Conservation (phyloP, 2,113 vertebrate species). For the Pachyramphus minor region DNA sequence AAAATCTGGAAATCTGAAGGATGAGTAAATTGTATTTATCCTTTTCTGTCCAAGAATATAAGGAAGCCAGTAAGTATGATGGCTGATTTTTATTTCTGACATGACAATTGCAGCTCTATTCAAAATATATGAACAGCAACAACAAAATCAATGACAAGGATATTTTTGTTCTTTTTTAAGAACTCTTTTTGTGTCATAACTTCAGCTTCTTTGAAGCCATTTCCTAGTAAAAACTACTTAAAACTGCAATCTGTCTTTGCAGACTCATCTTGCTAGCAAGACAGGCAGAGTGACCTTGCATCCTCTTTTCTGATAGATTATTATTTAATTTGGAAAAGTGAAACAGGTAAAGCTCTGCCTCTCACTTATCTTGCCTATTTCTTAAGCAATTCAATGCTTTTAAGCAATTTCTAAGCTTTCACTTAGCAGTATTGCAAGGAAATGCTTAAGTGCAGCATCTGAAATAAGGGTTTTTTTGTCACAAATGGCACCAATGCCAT, state of each 20-base stretch:
- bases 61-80: not conserved
- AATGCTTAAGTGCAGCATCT: conserved; percentile 26
- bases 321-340: conserved; percentile 21
- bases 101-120: not conserved
- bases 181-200: not conserved
- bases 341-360: conserved; percentile 7
- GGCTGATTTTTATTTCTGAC: conserved; percentile 31
- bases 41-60: not conserved
- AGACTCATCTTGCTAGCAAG: not conserved
- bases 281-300: not conserved
- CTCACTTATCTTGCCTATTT: not conserved
- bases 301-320: not conserved
- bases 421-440: not conserved
- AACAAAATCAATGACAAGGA: not conserved
- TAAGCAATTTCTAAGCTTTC: conserved; percentile 42
- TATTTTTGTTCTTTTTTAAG: conserved; percentile 32
- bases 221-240: conserved; percentile 21
- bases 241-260: conserved; percentile 6
- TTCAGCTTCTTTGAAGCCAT: conserved; percentile 9
- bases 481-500: conserved; percentile 15
- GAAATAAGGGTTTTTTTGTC: not conserved
- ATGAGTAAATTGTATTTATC: not conserved
- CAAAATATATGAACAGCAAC: not conserved
- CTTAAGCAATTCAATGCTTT: conserved; percentile 26
- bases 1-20: not conserved